Percentiles rank a stretch among this genome's conserved stretches.
phyloP scores from a whole-genome alignment of 1,140 invertebrate genomes.

The Heliconius hermathena region DNA sequence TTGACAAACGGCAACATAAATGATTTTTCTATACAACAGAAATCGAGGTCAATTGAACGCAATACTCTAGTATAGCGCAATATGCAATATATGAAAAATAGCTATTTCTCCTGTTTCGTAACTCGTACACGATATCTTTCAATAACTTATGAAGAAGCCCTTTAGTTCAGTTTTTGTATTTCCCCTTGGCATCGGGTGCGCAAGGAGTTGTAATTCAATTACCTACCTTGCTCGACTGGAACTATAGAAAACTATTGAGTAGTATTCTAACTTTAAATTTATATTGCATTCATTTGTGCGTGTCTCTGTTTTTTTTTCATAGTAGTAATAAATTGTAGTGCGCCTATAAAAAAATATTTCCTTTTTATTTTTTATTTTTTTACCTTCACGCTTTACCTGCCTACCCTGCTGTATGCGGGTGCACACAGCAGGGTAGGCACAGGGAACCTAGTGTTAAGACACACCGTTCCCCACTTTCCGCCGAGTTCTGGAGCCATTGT shows the following conservation, averaged over 20 bases:
- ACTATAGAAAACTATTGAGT: constrained; percentile 35
- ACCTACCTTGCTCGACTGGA: constrained; percentile 49
- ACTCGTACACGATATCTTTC: constrained; percentile 28
- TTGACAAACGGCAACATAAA: not conserved
- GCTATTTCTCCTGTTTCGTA: constrained; percentile 20
- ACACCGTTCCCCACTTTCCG: too few relatives aligned
- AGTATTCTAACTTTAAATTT: too few relatives aligned
- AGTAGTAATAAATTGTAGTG: too few relatives aligned
- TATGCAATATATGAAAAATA: constrained; percentile 1
- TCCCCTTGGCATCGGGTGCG: constrained; percentile 32
- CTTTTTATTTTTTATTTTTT: too few relatives aligned
- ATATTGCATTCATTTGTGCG: not conserved
- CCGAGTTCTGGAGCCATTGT: too few relatives aligned
- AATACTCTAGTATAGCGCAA: not conserved
- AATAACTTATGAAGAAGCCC: constrained; percentile 62
- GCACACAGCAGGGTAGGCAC: too few relatives aligned
- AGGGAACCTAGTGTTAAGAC: too few relatives aligned
- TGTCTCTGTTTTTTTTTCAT: not conserved
- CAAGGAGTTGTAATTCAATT: constrained; percentile 66
- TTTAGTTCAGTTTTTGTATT: constrained; percentile 55
- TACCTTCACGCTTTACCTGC: too few relatives aligned
- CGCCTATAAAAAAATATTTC: too few relatives aligned
- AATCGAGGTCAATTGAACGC: constrained; percentile 7
- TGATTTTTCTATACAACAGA: constrained; percentile 3
- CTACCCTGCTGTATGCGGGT: too few relatives aligned